Conservation (phyloP, 2,888 invertebrate genomes). For the Tridacna gigas region DNA sequence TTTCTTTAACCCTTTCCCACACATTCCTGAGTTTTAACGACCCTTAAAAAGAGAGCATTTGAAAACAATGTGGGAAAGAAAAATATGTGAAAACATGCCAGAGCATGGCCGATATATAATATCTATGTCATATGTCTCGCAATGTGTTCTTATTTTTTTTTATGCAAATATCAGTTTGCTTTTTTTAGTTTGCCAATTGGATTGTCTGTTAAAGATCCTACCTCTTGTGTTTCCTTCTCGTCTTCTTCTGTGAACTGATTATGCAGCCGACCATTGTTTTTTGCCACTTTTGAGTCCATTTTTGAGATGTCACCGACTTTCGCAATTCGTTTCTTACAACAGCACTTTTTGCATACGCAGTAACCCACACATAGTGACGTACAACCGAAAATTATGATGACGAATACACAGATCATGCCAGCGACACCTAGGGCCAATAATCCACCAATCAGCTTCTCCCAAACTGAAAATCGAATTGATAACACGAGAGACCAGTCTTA, state of each 20-base stretch:
- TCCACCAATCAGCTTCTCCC: conserved; percentile 66
- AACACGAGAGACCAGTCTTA: no score
- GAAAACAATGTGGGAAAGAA: no score
- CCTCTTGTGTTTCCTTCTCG: not conserved
- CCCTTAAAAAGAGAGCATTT: no score
- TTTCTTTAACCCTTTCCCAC: no score
- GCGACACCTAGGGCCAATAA: conserved; percentile 67
- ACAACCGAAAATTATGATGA: conserved; percentile 50
- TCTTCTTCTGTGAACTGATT: not conserved
- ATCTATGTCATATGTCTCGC: no score
- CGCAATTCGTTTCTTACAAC: conserved; percentile 52
- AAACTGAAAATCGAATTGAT: conserved; percentile 42
- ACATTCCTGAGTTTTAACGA: no score
- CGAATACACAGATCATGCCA: conserved; percentile 58
- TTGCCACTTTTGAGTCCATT: not conserved
- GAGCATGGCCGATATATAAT: no score
- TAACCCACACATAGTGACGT: conserved; percentile 55
- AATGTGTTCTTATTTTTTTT: no score
- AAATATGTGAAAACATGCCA: no score
- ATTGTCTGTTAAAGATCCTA: no score
- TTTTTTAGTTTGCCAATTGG: no score
- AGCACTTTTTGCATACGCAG: conserved; percentile 56
- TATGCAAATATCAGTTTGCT: no score
- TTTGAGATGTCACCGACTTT: conserved; percentile 15
- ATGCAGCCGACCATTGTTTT: not conserved